A percentile compares a stretch with the other conserved stretches of the same genome.
phyloP scores from a whole-genome alignment of 2,113 vertebrate genomes.

The Patagioenas fasciata region DNA sequence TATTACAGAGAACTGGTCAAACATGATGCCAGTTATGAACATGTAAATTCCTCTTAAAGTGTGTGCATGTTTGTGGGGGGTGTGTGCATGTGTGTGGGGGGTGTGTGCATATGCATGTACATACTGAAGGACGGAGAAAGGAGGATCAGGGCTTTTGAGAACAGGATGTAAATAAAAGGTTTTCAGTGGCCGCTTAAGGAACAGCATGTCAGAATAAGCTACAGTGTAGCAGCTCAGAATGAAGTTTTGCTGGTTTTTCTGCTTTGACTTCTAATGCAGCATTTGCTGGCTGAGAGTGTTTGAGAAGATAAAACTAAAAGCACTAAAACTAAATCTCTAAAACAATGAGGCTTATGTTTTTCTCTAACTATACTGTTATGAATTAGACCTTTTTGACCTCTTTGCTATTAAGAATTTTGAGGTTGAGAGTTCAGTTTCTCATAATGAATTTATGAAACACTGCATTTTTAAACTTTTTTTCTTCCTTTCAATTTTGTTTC shows the following conservation, averaged over 20 bases:
- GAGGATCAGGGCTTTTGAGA: background rate
- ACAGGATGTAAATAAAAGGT: background rate
- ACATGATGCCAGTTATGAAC: background rate
- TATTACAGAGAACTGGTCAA: background rate
- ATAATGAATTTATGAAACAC: background rate
- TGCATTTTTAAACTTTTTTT: background rate
- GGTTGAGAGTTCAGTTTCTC: constrained; percentile 18
- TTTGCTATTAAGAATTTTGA: background rate
- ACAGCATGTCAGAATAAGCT: background rate
- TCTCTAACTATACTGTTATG: background rate
- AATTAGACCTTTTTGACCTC: background rate
- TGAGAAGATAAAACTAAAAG: background rate
- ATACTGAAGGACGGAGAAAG: background rate
- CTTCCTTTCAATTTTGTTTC: background rate
- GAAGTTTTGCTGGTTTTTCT: background rate
- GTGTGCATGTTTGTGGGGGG: background rate
- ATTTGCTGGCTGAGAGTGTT: background rate
- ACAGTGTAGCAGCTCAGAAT: background rate
- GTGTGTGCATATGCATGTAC: background rate
- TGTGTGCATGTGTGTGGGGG: background rate
- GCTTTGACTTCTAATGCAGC: background rate
- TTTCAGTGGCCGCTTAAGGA: background rate
- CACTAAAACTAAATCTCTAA: background rate
- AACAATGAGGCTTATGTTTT: constrained; percentile 28
- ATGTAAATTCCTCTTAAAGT: background rate